Evolutionary conservation across 30 jellyfish, hydroid and myxozoan species (phyloP).

Genomic region (Mastigias papua): DNA sequence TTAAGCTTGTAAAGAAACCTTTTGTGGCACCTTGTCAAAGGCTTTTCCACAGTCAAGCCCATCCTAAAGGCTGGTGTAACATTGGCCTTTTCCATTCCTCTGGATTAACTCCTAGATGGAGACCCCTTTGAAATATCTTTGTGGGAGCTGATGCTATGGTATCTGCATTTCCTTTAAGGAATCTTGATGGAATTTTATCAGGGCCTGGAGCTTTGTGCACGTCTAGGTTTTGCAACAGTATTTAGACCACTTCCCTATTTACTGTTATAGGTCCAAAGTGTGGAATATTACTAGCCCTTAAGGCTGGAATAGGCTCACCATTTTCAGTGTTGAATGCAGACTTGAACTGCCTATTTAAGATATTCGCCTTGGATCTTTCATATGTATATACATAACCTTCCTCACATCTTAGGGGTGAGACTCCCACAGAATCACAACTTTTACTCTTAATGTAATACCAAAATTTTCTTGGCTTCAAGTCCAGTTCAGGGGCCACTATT

Average conservation of each 20-base stretch:
- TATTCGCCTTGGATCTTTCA: no score
- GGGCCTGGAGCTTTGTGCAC: conserved; percentile 52
- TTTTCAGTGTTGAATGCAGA: no score
- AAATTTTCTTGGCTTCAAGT: conserved; percentile 37
- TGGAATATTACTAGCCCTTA: conserved; percentile 32
- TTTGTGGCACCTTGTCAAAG: no score
- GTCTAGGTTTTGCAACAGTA: conserved; percentile 21
- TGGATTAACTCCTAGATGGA: conserved; percentile 38
- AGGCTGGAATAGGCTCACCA: no score
- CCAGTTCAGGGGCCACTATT: conserved; percentile 50
- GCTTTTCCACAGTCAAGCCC: no score
- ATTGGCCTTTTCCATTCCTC: conserved; percentile 33
- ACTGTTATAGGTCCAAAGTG: conserved; percentile 34
- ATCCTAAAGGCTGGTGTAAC: conserved; percentile 41
- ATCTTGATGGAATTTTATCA: conserved; percentile 30
- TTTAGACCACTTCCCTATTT: conserved; percentile 41
- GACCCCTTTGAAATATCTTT: conserved; percentile 20
- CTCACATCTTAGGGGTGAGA: conserved; percentile 42
- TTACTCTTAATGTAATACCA: conserved; percentile 20
- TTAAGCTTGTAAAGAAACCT: conserved; percentile 14
- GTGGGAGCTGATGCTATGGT: conserved; percentile 32
- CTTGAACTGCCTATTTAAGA: no score
- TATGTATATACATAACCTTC: conserved; percentile 26
- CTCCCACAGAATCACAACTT: conserved; percentile 30
- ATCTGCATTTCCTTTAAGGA: conserved; percentile 27